Evolutionary conservation across 2,113 vertebrate genomes (phyloP), one percentile per base, ranked within the genome.

Genomic region (Platycercus adscitus): DNA sequence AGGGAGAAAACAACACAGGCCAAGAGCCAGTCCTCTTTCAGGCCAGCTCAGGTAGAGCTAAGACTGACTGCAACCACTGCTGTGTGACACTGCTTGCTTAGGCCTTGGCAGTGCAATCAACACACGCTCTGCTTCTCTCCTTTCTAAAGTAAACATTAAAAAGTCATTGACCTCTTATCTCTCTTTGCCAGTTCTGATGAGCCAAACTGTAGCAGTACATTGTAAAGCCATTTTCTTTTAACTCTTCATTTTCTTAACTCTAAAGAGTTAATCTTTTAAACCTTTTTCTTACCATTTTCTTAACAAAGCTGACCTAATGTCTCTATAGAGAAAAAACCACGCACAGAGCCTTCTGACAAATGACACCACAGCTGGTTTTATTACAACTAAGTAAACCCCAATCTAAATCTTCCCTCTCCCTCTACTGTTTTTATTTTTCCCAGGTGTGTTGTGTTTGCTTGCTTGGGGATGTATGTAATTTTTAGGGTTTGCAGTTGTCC

Each of bases 71-170:
- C 58, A 89, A 24, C 61, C n/a, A 66, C 26, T 3, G 1, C 66
- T 55, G 23, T 24, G 41, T 82, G 58, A 92, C 78, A 66, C 76
- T 35, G 53, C 63, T 79, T 44, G 37, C 75, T 72, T 33, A 61
- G 61, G 47, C 71, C 49, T 37, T 79, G 66, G 58, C 75, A 73
- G 41, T 2, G 23, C 61, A 85, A 81, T 37, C 49, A 82, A 50
- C 56, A 47, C 3, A 4, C 12, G 53, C 37, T 33, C 68, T 3
- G 7, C 52, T 81, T 61, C 65, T 86, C 77, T 76, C 41, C 33
- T 76, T 53, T 52, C 78, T 80, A 56, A 81, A 88, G 37, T 26
- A 95, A 94, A 65, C 63, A 41, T 23, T 53, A 87, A 87, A 89
- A 86, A 85, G 55, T 71, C 37, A 91, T 9, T 33, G 58, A 55